These are phyloP conservation scores for Penaeus japonicus DNA, from an alignment of 1,140 invertebrate species.

Conservation along the genomic window DNA sequence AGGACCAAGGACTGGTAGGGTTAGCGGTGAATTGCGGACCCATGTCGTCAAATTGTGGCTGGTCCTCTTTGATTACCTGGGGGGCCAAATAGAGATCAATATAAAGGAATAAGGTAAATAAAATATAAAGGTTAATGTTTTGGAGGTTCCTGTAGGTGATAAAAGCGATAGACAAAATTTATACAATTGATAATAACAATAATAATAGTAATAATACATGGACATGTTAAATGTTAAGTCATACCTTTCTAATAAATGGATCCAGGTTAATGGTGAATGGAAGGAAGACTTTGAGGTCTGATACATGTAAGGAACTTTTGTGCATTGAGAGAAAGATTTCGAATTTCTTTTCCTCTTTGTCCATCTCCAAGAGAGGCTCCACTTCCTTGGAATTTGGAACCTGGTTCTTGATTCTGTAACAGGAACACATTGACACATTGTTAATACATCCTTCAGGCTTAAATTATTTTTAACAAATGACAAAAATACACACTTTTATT, in stretches of 20 bases:
- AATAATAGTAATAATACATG: constrained; percentile 58
- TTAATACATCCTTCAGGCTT: not conserved
- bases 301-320: constrained; percentile 67
- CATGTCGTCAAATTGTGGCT: constrained; percentile 56
- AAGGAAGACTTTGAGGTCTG: constrained; percentile 92
- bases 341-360: constrained; percentile 92
- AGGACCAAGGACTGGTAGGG: constrained; percentile 22
- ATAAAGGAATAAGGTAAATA: not conserved
- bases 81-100: not conserved
- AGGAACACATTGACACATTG: not conserved
- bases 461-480: not conserved
- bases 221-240: too few species aligned
- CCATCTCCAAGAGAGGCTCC: constrained; percentile 88
- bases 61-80: constrained; percentile 59
- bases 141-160: not conserved
- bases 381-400: constrained; percentile 86
- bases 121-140: not conserved
- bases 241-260: constrained; percentile 92
- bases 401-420: constrained; percentile 68
- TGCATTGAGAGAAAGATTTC: constrained; percentile 92
- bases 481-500: too few species aligned
- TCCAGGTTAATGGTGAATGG: constrained; percentile 97
- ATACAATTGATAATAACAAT: too few species aligned
- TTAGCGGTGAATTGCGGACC: constrained; percentile 7
- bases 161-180: too few species aligned